Evolutionary conservation across 1,140 invertebrate species (phyloP), one percentile per base, ranked within the genome.

Genomic region (Leguminivora glycinivorella): DNA sequence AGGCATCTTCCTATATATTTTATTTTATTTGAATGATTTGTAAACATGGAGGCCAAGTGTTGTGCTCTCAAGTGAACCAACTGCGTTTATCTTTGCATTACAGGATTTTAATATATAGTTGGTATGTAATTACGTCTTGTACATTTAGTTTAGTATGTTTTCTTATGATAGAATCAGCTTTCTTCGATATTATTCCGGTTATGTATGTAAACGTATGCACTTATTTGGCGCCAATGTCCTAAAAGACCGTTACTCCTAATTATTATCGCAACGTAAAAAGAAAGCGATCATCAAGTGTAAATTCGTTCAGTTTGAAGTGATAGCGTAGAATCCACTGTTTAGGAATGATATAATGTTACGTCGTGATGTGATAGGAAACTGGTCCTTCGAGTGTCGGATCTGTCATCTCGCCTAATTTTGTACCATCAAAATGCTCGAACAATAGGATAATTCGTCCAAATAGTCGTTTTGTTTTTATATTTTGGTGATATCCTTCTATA

Each of bases 21-120:
- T 87, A 84, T 88, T 88, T 88, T 89, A 85, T 83, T 78, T 77
- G 80, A 89, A 88, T 84, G 81, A 89, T 89, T 91, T 91, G 89
- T 89, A 89, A 91, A 91, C 89, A 91, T 91, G 89, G 89, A 88
- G 84, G 87, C 83, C 81, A 83, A 88, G 84, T 84, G 80, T 82
- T 82, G 75, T 81, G 75, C 70, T 74, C 66, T 70, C 76, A 47
- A 77, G 70, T 81, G 66, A 78, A 76, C 63, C 73, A 75, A 73
- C 74, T 77, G 77, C 38, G 34, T 75, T 56, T 76, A 70, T 75
- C 76, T 78, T 66, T 70, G 70, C 24, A 56, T 70, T 69, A 67
- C 34, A 58, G 69, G 70, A 69, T 63, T 70, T 73, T 71, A 75
- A 56, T 58, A 72, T 76, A 73, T 78, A 82, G 80, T 86, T 81